Evolutionary conservation across 2,113 vertebrate species (phyloP), one percentile per base, ranked within the genome.

Genomic region (Oplegnathus fasciatus): DNA sequence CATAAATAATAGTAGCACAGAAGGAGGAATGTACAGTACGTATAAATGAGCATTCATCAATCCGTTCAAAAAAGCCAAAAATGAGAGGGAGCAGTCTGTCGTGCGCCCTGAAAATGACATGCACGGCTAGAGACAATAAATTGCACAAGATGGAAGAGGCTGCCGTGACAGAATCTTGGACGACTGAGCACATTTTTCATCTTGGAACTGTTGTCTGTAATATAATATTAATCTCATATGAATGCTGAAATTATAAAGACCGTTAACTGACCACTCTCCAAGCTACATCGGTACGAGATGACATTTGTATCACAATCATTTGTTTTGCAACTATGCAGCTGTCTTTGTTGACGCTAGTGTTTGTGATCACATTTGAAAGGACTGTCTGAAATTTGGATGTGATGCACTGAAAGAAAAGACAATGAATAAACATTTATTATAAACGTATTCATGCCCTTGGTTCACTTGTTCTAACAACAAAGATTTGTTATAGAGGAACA

Each of bases 141-240:
- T 75, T 75, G 26, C 18, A 61, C 28, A 40, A 60, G 65, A 86
- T 77, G 71, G 64, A 88, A 84, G 77, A 67, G 18, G 62, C 72
- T 69, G 65, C 64, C 20, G 69, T 79, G 85, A 85, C 91, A 84
- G 52, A 75, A 77, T 84, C 44, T 80, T 69, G 70, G 78, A 78
- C 4, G 37, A 75, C 64, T 18, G 48, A 42, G 52, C 52, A n/a
- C 62, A 89, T 91, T 75, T 91, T 82, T 66, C 60, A 91, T 90
- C 71, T 78, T 22, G 18, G 37, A 81, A 64, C 34, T 37, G 78
- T 50, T 79, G 68, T 81, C 57, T 71, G 68, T 55, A 77, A 54
- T 78, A 54, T 67, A 75, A 85, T 74, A 91, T 82, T 78, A 78
- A 84, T 91, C 86, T 86, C 58, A 61, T 50, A 40, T 44, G 77